These are phyloP conservation scores for Saimiri boliviensis DNA, from an alignment of 2,113 vertebrate species.

Conservation along the genomic window DNA sequence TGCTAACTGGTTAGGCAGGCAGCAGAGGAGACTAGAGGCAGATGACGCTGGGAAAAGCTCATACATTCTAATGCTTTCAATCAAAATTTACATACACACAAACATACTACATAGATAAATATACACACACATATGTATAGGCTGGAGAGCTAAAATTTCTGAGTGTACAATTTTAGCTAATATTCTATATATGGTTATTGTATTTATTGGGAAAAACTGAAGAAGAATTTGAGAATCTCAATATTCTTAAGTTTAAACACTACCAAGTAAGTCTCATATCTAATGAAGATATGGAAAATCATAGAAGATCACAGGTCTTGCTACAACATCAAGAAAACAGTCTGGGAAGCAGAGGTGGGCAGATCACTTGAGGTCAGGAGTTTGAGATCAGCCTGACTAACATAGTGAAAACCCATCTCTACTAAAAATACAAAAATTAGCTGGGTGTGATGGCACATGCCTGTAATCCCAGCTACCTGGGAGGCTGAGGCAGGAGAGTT, in stretches of 20 bases:
- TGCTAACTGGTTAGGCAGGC: not conserved
- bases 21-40: not conserved
- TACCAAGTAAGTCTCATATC: not conserved
- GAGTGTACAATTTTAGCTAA: not conserved
- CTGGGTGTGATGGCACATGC: rapidly evolving
- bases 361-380: too few species aligned
- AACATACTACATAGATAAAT: too few species aligned
- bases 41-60: not conserved
- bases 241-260: not conserved
- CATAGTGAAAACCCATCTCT: too few species aligned
- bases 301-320: not conserved
- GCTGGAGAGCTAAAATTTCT: not conserved
- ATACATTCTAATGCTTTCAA: not conserved
- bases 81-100: not conserved
- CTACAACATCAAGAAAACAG: not conserved
- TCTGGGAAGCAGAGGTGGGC: too few species aligned
- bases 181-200: not conserved
- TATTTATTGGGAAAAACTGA: too few species aligned
- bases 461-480: too few species aligned
- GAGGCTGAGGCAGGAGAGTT: too few species aligned
- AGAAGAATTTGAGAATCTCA: not conserved
- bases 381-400: too few species aligned
- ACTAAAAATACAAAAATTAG: too few species aligned
- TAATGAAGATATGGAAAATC: not conserved
- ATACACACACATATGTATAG: not conserved